Conservation (phyloP, 2,113 vertebrate genomes). For the Lanius ludovicianus region DNA sequence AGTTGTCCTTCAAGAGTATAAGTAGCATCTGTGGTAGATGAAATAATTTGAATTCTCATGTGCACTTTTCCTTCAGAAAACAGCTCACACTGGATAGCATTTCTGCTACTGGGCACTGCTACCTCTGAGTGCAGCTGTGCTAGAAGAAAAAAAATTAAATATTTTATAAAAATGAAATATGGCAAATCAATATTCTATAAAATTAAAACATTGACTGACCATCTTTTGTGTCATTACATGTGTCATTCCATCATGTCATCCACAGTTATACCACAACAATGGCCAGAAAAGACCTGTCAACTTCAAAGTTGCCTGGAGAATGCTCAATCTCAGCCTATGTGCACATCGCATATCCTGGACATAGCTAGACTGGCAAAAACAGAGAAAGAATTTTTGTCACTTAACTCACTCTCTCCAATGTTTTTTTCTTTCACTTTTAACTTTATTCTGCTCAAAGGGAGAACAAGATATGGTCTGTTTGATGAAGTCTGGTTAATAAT, state of each 20-base stretch:
- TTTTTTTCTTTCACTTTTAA: not conserved
- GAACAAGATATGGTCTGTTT: accelerated
- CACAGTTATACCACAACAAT: not conserved
- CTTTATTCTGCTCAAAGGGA: not conserved
- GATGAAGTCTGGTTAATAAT: not conserved
- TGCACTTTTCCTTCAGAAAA: conserved; percentile 69
- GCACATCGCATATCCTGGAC: no score
- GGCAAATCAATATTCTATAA: not conserved
- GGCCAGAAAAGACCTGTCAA: not conserved
- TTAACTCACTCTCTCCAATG: not conserved
- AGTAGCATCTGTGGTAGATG: conserved; percentile 68
- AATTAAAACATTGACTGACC: not conserved
- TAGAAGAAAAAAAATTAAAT: not conserved
- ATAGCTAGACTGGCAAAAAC: not conserved
- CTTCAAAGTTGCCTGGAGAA: not conserved
- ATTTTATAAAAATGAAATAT: conserved; percentile 38
- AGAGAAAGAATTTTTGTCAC: not conserved
- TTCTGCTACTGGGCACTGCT: conserved; percentile 38
- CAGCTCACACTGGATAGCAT: conserved; percentile 53
- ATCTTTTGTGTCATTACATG: conserved; percentile 28
- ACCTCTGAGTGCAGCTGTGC: conserved; percentile 15
- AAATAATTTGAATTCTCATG: conserved; percentile 74
- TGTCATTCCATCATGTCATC: not conserved
- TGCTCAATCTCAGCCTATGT: not conserved
- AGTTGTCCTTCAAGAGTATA: conserved; percentile 70